phyloP scores from a whole-genome alignment of 1,140 invertebrate species.

The Anadara kagoshimensis region DNA sequence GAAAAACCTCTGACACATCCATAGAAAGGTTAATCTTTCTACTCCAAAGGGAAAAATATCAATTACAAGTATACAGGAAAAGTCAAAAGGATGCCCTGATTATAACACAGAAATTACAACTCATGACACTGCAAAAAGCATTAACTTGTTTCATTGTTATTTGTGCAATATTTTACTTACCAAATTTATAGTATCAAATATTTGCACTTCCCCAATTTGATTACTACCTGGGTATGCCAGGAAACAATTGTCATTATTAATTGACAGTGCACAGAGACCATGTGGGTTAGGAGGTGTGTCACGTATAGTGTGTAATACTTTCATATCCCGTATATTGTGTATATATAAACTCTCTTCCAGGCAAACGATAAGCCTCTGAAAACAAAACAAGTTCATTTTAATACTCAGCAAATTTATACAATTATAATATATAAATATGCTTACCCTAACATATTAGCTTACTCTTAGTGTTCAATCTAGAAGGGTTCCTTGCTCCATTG shows the following conservation, averaged over 20 bases:
- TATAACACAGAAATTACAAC: too few relatives aligned
- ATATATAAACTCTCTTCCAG: slow-evolving; percentile 98
- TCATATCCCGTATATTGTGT: slow-evolving; percentile 99
- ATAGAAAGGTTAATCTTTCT: not conserved
- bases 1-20: too few relatives aligned
- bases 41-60: not conserved
- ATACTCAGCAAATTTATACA: too few relatives aligned
- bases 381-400: slow-evolving; percentile 44
- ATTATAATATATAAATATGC: too few relatives aligned
- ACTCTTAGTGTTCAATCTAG: too few relatives aligned
- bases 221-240: slow-evolving; percentile 97
- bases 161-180: slow-evolving; percentile 74
- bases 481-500: too few relatives aligned
- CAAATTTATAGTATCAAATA: slow-evolving; percentile 97
- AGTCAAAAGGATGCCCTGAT: too few relatives aligned
- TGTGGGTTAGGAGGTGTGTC: slow-evolving; percentile 96
- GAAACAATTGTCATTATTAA: slow-evolving; percentile 91
- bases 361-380: slow-evolving; percentile 95
- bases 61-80: not conserved
- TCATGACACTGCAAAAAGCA: not conserved
- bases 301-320: slow-evolving; percentile 97
- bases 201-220: slow-evolving; percentile 95
- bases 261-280: slow-evolving; percentile 94
- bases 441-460: too few relatives aligned
- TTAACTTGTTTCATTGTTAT: not conserved